Evolutionary conservation across 2,888 invertebrate species (phyloP).

Genomic region (Thecophora atra): DNA sequence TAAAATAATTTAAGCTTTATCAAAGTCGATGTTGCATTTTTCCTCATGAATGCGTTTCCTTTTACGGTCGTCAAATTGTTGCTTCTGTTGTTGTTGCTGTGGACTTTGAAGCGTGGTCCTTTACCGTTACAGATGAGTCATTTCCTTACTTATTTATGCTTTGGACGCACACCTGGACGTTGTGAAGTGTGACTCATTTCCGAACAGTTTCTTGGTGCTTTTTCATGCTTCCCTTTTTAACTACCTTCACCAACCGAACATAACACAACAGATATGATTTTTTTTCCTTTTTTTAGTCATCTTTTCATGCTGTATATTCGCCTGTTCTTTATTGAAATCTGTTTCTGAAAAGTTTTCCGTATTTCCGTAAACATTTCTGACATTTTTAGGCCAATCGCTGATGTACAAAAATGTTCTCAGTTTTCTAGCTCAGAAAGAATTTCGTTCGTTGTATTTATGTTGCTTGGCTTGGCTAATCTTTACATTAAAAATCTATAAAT

Average conservation of each 20-base stretch:
- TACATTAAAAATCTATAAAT: slow-evolving; percentile 1
- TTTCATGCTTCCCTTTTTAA: not conserved
- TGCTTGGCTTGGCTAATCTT: not conserved
- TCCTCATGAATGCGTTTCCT: too few species aligned
- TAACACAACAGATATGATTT: too few species aligned
- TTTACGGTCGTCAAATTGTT: too few species aligned
- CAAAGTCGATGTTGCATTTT: too few species aligned
- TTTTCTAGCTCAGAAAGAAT: not conserved
- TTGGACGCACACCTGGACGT: too few species aligned
- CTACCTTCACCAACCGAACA: too few species aligned
- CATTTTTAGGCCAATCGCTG: slow-evolving; percentile 29
- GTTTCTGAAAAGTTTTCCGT: slow-evolving; percentile 9
- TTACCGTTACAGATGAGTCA: too few species aligned
- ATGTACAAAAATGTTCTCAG: not conserved
- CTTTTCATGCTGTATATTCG: not conserved
- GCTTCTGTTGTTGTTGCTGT: too few species aligned
- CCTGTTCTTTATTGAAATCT: not conserved
- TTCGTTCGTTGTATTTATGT: not conserved
- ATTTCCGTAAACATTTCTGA: slow-evolving; percentile 11
- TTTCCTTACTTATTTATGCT: too few species aligned
- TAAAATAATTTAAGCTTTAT: too few species aligned
- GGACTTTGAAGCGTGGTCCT: too few species aligned
- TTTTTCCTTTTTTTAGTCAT: not conserved
- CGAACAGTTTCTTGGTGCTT: not conserved
- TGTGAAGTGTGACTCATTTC: not conserved